Evolutionary conservation across 64 coral and sea anemone species (phyloP).

Genomic region (Trachythela sp.): DNA sequence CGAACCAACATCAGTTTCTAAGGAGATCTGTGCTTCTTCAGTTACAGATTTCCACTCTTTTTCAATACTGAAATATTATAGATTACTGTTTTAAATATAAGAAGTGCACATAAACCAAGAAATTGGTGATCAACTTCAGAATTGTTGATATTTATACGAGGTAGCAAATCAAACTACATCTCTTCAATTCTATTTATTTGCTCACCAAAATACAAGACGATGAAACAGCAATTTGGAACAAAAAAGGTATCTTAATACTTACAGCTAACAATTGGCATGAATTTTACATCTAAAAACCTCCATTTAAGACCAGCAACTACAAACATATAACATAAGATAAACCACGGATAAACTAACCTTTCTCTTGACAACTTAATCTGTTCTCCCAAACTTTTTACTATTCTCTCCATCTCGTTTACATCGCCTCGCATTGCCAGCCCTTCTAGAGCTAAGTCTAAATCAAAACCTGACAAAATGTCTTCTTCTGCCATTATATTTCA

Average conservation of each 20-base stretch:
- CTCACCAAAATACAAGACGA: no score
- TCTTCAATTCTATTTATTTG: no score
- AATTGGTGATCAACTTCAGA: no score
- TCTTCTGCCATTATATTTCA: background rate
- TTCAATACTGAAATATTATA: background rate
- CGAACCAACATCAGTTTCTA: background rate
- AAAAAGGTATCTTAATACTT: no score
- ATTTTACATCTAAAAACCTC: no score
- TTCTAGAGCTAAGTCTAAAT: slow-evolving; percentile 9
- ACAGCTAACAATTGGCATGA: no score
- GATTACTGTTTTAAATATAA: background rate
- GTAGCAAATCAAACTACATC: no score
- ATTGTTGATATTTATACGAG: no score
- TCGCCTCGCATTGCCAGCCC: background rate
- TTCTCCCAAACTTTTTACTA: background rate
- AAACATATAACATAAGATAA: background rate
- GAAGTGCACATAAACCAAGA: no score
- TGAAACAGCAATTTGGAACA: no score
- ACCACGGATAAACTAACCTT: background rate
- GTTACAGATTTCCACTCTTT: background rate
- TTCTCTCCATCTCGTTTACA: background rate
- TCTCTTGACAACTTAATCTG: background rate
- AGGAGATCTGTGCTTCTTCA: background rate
- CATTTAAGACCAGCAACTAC: no score
- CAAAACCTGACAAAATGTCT: background rate